Conservation (phyloP, 1,140 invertebrate species). For the Drosophila pachea region DNA sequence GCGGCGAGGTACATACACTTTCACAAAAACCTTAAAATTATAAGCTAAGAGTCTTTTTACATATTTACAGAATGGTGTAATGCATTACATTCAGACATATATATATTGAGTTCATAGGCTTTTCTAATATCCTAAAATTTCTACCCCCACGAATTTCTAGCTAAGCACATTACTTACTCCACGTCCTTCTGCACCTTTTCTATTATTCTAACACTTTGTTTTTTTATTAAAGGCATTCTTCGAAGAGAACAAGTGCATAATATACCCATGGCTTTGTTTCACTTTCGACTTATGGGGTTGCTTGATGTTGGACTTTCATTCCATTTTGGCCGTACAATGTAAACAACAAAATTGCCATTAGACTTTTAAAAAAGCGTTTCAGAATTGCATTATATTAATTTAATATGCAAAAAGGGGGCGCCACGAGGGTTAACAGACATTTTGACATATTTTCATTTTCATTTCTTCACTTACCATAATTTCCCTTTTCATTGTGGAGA, state of each 20-base stretch:
- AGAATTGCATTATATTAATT: slow-evolving; percentile 76
- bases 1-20: too few species aligned
- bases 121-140: slow-evolving; percentile 51
- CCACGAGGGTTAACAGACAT: slow-evolving; percentile 47
- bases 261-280: slow-evolving; percentile 78
- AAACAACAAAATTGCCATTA: slow-evolving; percentile 55
- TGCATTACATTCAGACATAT: slow-evolving; percentile 4
- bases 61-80: too few species aligned
- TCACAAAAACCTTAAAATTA: too few species aligned
- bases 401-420: slow-evolving; percentile 58
- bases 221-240: slow-evolving; percentile 73
- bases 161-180: slow-evolving; percentile 20
- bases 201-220: slow-evolving; percentile 55
- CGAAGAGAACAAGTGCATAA: slow-evolving; percentile 75
- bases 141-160: slow-evolving; percentile 24
- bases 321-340: slow-evolving; percentile 68
- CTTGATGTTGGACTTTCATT: slow-evolving; percentile 11
- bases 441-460: slow-evolving; percentile 75
- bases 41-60: too few species aligned
- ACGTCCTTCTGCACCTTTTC: slow-evolving; percentile 38
- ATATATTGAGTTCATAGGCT: slow-evolving; percentile 34
- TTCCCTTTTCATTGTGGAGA: slow-evolving; percentile 55
- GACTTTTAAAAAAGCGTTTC: slow-evolving; percentile 53
- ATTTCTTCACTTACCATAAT: slow-evolving; percentile 67
- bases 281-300: slow-evolving; percentile 49